Evolutionary conservation across 2,888 invertebrate species (phyloP).

Genomic region (Meta bourneti): DNA sequence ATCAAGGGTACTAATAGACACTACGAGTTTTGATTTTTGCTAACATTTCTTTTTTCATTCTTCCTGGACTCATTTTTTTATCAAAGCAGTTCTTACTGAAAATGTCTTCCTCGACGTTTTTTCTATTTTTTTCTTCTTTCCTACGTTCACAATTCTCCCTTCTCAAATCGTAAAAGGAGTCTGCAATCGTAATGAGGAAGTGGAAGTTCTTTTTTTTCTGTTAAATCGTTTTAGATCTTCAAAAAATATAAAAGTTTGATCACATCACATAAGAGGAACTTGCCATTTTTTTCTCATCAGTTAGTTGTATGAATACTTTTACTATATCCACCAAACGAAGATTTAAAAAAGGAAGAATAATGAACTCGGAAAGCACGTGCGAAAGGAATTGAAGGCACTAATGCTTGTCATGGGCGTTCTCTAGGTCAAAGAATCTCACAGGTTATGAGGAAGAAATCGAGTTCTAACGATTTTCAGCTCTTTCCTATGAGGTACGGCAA

Average conservation of each 20-base stretch:
- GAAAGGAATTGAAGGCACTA: constrained; percentile 38
- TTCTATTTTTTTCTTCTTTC: constrained; percentile 2
- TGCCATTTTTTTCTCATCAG: not conserved
- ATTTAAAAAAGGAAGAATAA: constrained; percentile 36
- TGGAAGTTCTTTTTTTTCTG: constrained; percentile 5
- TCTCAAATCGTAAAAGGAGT: not conserved
- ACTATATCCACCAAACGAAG: not conserved
- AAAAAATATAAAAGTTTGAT: not conserved
- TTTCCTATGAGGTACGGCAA: constrained; percentile 32
- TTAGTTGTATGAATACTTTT: not conserved
- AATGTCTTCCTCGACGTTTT: no score
- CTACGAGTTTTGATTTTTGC: no score
- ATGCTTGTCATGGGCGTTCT: constrained; percentile 56
- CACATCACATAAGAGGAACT: not conserved
- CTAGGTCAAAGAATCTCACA: constrained; percentile 58
- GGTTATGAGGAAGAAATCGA: constrained; percentile 25
- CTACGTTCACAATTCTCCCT: not conserved
- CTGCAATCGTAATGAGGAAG: constrained; percentile 7
- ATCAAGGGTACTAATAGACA: no score
- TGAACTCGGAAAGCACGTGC: constrained; percentile 33
- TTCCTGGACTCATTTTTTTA: no score
- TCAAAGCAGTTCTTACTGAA: no score
- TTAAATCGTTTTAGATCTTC: not conserved
- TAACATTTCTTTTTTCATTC: no score
- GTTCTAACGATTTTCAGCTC: constrained; percentile 17